Evolutionary conservation across 2,888 invertebrate genomes (phyloP).

Genomic region (Scaptomyza tumidula): DNA sequence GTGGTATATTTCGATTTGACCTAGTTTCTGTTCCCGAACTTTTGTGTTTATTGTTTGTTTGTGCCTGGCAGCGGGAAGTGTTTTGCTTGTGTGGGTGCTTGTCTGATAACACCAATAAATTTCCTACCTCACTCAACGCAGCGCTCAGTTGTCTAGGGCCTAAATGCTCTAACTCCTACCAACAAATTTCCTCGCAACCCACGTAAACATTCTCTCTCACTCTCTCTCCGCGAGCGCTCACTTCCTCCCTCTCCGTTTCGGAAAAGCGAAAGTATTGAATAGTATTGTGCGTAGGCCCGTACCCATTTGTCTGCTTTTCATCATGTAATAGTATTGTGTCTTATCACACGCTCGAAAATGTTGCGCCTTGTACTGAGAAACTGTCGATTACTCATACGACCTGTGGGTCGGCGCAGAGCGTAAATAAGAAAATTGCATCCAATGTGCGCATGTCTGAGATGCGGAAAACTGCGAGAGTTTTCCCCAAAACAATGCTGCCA

Average conservation of each 20-base stretch:
- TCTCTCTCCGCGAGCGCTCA: neutral
- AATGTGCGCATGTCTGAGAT: constrained; percentile 3
- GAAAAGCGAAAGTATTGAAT: constrained; percentile 60
- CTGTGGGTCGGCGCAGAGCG: constrained; percentile 56
- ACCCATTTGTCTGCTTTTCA: constrained; percentile 34
- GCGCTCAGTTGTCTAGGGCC: constrained; percentile 70
- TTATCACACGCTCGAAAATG: constrained; percentile 74
- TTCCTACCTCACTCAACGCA: constrained; percentile 76
- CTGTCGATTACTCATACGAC: constrained; percentile 66
- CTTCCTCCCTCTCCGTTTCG: neutral
- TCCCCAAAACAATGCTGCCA: constrained; percentile 63
- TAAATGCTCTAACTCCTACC: constrained; percentile 32
- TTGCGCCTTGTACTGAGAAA: constrained; percentile 60
- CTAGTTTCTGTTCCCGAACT: constrained; percentile 57
- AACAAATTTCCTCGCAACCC: constrained; percentile 25
- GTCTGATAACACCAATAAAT: constrained; percentile 71
- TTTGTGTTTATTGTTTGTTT: constrained; percentile 34
- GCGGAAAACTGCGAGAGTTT: constrained; percentile 46
- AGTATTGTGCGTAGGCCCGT: constrained; percentile 48
- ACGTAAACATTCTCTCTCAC: constrained; percentile 21
- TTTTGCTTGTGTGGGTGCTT: constrained; percentile 14
- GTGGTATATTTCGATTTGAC: constrained; percentile 53
- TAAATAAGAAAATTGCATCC: constrained; percentile 36
- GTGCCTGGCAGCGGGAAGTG: constrained; percentile 21
- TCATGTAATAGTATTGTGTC: constrained; percentile 34